Evolutionary conservation across 2,797 vertebrate genomes (phyloP), one percentile per base, ranked within the genome.

Genomic region (Synaphobranchus kaupii): DNA sequence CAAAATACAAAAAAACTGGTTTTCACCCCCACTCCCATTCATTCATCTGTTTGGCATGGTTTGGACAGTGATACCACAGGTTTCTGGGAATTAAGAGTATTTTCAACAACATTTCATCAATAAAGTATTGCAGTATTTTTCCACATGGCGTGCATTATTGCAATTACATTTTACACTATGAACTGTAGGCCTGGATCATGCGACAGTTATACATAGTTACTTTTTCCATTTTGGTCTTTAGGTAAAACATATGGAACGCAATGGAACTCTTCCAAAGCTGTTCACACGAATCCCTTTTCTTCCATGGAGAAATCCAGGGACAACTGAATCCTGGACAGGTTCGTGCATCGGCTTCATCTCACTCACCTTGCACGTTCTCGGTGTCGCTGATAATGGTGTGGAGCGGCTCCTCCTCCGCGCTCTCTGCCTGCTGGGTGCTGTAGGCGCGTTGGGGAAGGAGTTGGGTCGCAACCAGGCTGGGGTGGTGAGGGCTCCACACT

Each of bases 381-480:
- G 97, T 97, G 90, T 96, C 95, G 73, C 91, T 96, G 92, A 97
- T 97, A 94, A 98, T 97, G 52, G 90, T 97, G 93, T 97, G 97
- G 87, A 97, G 93, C 4, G 95, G 91, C 88, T 97, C 97, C 4
- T 97, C 97, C 44, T 97, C 95, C 39, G 94, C 95, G 84, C 87
- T 96, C 92, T 97, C 96, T 0, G 95, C 96, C 20, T 97, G 94
- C 89, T 97, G 97, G 0, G 97, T 97, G 94, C 97, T 98, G 91
- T 94, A 96, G 0, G 28, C 63, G 88, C 87, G 93, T 48, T 86
- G 89, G 9, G 86, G 60, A 34, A 92, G 12, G 83, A 86, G 93
- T 48, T 87, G 90, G 8, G 85, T 68, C 48, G 92, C 12, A 85
- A 85, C 56, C 7, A 91, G 89, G 44, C 87, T 83, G 44, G 91